These are phyloP conservation scores for Dysdera silvatica DNA, from an alignment of 1,140 invertebrate genomes.

Conservation along the genomic window DNA sequence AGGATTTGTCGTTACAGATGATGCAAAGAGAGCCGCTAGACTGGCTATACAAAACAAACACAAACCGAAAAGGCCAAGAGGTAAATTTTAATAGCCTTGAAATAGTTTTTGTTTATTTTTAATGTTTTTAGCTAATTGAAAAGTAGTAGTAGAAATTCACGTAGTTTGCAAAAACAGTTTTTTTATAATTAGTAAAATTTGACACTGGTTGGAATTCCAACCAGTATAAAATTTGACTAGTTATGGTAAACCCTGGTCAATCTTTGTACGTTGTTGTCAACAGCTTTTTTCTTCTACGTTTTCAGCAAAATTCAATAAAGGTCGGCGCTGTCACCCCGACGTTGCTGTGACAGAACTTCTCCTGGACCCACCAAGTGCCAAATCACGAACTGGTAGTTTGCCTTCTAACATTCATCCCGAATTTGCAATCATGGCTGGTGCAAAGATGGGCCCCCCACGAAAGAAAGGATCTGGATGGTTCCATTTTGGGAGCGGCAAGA, in stretches of 20 bases:
- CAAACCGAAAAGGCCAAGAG: slow-evolving; percentile 33
- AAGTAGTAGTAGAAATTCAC: no score
- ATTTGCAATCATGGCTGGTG: slow-evolving; percentile 22
- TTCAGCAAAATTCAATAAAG: slow-evolving; percentile 29
- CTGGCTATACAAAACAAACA: slow-evolving; percentile 32
- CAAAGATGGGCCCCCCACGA: slow-evolving; percentile 24
- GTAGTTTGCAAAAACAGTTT: no score
- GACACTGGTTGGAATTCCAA: no score
- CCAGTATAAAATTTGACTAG: no score
- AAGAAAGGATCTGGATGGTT: slow-evolving; percentile 35
- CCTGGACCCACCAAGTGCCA: slow-evolving; percentile 29
- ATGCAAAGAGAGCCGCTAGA: slow-evolving; percentile 32
- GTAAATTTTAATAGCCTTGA: not conserved
- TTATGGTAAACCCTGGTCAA: no score
- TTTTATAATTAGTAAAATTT: no score
- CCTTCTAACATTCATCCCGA: slow-evolving; percentile 33
- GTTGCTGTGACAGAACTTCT: slow-evolving; percentile 32
- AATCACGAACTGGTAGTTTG: slow-evolving; percentile 33
- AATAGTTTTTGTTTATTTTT: no score
- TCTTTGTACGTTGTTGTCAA: no score
- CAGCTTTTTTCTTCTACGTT: slow-evolving; percentile 2
- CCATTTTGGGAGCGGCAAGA: slow-evolving; percentile 35
- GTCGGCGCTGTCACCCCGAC: slow-evolving; percentile 30
- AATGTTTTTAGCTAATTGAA: no score
- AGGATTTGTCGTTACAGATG: slow-evolving; percentile 34